Evolutionary conservation across 2,113 vertebrate genomes (phyloP).

Genomic region (Rhodinocichla rosea): DNA sequence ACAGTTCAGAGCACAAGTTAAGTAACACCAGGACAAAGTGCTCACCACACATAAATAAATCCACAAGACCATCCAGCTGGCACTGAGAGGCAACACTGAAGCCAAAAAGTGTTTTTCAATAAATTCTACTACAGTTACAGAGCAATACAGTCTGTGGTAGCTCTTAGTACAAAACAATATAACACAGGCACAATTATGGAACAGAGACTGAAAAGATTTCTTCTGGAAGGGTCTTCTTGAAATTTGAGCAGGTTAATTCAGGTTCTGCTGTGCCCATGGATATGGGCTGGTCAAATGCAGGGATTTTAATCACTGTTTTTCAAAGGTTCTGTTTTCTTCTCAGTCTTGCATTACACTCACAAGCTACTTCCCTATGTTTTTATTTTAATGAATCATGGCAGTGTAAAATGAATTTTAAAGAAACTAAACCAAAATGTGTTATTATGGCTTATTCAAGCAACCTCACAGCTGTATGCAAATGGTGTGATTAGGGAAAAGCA

Average conservation of each 20-base stretch:
- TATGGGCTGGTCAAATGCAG: background rate
- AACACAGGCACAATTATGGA: background rate
- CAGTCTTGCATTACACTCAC: background rate
- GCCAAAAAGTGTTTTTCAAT: background rate
- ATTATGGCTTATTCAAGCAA: background rate
- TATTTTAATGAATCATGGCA: background rate
- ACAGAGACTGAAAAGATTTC: background rate
- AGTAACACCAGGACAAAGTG: background rate
- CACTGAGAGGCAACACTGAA: background rate
- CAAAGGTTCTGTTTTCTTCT: background rate
- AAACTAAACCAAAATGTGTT: background rate
- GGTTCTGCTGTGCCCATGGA: background rate
- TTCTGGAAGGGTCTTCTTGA: background rate
- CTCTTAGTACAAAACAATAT: background rate
- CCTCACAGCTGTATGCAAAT: background rate
- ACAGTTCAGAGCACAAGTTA: conserved; percentile 4
- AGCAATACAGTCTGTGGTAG: background rate
- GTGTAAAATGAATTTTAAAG: background rate
- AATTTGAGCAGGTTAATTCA: background rate
- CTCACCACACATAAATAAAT: background rate
- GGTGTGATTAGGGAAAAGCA: background rate
- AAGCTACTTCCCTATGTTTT: background rate
- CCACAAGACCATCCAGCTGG: background rate
- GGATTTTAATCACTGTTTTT: background rate
- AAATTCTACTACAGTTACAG: background rate